These are phyloP conservation scores for Oceanodroma tethys DNA, from an alignment of 2,113 vertebrate species.

Conservation along the genomic window DNA sequence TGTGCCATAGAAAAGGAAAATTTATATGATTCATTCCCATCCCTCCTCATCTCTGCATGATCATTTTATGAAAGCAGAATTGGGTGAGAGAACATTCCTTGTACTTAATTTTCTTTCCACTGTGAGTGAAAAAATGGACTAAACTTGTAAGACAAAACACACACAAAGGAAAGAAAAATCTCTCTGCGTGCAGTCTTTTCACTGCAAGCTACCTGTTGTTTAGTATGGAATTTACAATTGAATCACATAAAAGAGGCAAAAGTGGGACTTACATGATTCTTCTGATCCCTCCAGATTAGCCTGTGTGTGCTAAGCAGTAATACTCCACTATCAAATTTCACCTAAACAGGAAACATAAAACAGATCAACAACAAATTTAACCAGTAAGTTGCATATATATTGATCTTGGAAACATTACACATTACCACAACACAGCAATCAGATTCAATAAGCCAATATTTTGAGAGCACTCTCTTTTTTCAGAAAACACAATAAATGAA, in stretches of 20 bases:
- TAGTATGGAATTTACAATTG: background rate
- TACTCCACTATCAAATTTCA: slow-evolving; percentile 86
- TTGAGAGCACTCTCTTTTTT: background rate
- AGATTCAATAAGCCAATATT: background rate
- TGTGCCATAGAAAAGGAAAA: background rate
- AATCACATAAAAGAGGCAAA: background rate
- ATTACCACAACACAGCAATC: background rate
- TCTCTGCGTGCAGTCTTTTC: accelerated
- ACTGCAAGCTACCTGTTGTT: background rate
- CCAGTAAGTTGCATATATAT: background rate
- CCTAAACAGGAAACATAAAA: slow-evolving; percentile 67
- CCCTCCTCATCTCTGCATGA: background rate
- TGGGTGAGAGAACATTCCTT: background rate
- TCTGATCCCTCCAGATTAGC: slow-evolving; percentile 93
- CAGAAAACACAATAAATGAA: background rate
- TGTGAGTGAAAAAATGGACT: background rate
- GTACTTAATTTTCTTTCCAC: background rate
- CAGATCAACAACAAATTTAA: background rate
- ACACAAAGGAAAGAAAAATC: background rate
- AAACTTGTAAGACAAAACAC: background rate
- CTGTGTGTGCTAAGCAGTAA: slow-evolving; percentile 91
- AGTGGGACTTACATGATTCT: slow-evolving; percentile 85
- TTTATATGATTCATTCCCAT: background rate
- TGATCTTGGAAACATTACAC: background rate
- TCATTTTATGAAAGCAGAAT: background rate